phyloP scores from a whole-genome alignment of 2,113 vertebrate genomes.

The Jacana jacana region DNA sequence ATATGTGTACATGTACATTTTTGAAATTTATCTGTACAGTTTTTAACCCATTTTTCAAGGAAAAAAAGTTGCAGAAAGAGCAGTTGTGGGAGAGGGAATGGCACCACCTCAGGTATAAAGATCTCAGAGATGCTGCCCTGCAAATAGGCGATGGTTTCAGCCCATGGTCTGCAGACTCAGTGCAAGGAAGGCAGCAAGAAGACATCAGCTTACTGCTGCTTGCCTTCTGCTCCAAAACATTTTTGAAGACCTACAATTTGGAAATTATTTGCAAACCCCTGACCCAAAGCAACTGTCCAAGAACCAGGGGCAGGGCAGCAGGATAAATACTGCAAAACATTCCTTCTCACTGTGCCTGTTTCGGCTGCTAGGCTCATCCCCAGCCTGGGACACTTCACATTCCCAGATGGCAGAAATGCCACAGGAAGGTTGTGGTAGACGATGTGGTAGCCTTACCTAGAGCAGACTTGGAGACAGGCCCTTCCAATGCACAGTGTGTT shows the following conservation, averaged over 20 bases:
- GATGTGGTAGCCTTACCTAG: background rate
- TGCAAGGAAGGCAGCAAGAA: background rate
- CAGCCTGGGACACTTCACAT: background rate
- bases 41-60: background rate
- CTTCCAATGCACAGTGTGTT: background rate
- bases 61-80: background rate
- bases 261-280: background rate
- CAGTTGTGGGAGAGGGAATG: background rate
- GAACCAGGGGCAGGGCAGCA: background rate
- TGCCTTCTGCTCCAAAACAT: background rate
- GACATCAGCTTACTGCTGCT: background rate
- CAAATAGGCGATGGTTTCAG: background rate
- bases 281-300: background rate
- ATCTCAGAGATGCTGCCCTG: background rate
- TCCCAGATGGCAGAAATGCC: background rate
- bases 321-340: accelerated
- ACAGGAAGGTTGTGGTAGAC: background rate
- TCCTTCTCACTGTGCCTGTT: background rate
- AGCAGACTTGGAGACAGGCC: background rate
- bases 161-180: accelerated
- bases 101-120: background rate
- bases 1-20: background rate
- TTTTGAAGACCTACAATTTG: background rate
- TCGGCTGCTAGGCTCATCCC: background rate
- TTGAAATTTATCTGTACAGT: background rate